These are phyloP conservation scores for Drosophila tripunctata DNA, from an alignment of 2,888 invertebrate genomes.

Conservation along the genomic window DNA sequence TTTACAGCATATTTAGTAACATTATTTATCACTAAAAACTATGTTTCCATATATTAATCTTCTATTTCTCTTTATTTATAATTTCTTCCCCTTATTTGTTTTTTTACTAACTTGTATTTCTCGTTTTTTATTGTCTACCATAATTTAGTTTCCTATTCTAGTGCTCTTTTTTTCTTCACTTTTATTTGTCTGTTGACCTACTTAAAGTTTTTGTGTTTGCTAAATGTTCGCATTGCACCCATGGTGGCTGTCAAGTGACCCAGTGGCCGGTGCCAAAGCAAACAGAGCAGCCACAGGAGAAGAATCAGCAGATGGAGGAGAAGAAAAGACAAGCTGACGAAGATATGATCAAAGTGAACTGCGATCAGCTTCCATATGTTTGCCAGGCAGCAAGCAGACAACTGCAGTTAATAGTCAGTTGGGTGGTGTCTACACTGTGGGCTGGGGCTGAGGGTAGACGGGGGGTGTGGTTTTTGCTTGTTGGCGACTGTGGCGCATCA, in stretches of 20 bases:
- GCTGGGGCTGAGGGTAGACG: slow-evolving; percentile 1
- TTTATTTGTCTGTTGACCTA: slow-evolving; percentile 2
- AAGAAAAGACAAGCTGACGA: neutral
- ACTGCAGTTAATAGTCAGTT: slow-evolving; percentile 53
- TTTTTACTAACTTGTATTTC: neutral
- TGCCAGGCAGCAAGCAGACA: slow-evolving; percentile 42
- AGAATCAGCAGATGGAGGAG: slow-evolving; percentile 1
- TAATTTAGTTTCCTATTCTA: no score
- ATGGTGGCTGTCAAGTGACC: slow-evolving; percentile 66
- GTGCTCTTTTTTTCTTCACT: neutral
- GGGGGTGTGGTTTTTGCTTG: slow-evolving; percentile 4
- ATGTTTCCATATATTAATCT: neutral
- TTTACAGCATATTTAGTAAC: no score
- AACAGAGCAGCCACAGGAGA: slow-evolving; percentile 26
- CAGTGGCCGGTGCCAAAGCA: slow-evolving; percentile 70
- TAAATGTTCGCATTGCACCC: slow-evolving; percentile 44
- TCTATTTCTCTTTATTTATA: neutral
- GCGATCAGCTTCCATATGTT: slow-evolving; percentile 65
- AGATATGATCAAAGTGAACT: slow-evolving; percentile 72
- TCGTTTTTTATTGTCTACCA: no score
- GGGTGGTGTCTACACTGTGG: neutral
- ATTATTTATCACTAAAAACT: no score
- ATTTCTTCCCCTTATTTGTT: neutral
- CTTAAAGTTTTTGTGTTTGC: slow-evolving; percentile 22
- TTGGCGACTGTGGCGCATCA: slow-evolving; percentile 67